These are phyloP conservation scores for Acanthurus lineatus DNA, from an alignment of 2,797 vertebrate genomes.

Conservation along the genomic window DNA sequence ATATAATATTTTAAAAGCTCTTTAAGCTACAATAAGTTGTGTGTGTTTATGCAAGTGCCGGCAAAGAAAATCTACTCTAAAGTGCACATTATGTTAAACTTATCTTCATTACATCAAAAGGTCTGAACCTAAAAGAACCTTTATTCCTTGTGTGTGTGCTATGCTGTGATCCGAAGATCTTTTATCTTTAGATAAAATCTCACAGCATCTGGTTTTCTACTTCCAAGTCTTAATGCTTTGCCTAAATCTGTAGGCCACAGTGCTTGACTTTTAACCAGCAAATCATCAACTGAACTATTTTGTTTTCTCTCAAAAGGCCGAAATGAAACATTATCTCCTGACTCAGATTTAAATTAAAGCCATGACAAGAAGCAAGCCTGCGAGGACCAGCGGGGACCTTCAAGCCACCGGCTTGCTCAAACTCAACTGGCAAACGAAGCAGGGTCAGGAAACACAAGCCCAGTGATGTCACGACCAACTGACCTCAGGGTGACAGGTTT, in stretches of 20 bases:
- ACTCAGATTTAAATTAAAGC: conserved; percentile 65
- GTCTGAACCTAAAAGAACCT: conserved; percentile 24
- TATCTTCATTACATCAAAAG: conserved; percentile 23
- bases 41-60: conserved; percentile 7
- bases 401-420: conserved; percentile 36
- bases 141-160: conserved; percentile 35
- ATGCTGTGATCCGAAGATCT: conserved; percentile 50
- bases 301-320: conserved; percentile 56
- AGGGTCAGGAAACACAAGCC: conserved; percentile 74
- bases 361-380: conserved; percentile 51
- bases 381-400: conserved; percentile 12
- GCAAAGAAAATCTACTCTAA: conserved; percentile 16
- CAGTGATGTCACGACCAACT: conserved; percentile 72
- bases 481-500: conserved; percentile 77
- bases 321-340: conserved; percentile 66
- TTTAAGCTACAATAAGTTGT: conserved; percentile 13
- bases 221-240: conserved; percentile 37
- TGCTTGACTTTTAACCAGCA: conserved; percentile 54
- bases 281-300: conserved; percentile 58
- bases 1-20: conserved; percentile 13
- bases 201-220: conserved; percentile 55
- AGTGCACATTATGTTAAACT: conserved; percentile 23
- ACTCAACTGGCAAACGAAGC: conserved; percentile 55
- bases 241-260: conserved; percentile 44
- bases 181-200: conserved; percentile 62